These are phyloP conservation scores for Narcine bancroftii DNA, from an alignment of 2,113 vertebrate species.

Conservation along the genomic window DNA sequence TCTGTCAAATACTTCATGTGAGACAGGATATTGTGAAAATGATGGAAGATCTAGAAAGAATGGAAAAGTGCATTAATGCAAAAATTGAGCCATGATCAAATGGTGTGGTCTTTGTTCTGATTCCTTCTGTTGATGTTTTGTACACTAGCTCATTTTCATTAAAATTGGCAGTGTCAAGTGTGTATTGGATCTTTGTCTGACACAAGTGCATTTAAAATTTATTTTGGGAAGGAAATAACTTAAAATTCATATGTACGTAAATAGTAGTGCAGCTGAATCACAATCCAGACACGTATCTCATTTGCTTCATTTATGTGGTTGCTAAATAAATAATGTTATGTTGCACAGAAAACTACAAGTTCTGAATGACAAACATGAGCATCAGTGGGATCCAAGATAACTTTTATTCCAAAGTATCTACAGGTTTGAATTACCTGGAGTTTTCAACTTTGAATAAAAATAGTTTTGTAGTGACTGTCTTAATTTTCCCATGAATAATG, in stretches of 20 bases:
- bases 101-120: no score
- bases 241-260: neutral
- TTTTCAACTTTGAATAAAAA: neutral
- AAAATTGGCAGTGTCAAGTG: neutral
- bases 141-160: neutral
- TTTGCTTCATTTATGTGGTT: neutral
- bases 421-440: neutral
- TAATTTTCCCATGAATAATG: constrained; percentile 26
- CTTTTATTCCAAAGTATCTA: neutral
- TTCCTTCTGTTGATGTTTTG: neutral
- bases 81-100: no score
- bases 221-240: neutral
- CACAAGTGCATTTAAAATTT: neutral
- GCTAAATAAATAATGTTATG: neutral
- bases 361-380: constrained; percentile 1
- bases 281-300: no score
- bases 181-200: neutral
- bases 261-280: neutral
- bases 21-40: no score
- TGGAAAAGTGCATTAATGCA: no score
- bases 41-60: no score
- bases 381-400: neutral
- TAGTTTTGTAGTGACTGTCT: constrained; percentile 6
- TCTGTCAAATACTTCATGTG: no score
- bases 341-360: neutral